Conservation (phyloP, 2,113 vertebrate species). For the Sylvietta virens region DNA sequence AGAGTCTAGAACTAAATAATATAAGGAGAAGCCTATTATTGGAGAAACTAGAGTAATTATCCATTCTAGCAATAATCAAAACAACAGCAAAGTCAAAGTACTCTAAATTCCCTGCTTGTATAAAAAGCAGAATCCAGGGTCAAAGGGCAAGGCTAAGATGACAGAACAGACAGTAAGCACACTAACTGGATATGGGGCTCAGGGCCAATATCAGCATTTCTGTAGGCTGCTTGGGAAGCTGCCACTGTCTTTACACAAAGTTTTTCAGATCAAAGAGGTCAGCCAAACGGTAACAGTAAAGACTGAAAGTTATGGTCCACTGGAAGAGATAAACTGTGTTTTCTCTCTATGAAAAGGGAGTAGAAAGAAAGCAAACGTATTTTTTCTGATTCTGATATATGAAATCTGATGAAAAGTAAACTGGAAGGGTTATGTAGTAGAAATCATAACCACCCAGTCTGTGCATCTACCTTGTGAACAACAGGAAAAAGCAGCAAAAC, state of each 20-base stretch:
- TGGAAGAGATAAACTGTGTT: neutral
- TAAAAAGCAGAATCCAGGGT: neutral
- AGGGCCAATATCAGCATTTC: neutral
- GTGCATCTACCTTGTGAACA: neutral
- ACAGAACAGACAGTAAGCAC: neutral
- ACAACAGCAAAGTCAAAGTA: neutral
- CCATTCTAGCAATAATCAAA: neutral
- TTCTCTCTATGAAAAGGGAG: neutral
- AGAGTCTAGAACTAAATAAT: neutral
- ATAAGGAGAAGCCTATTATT: neutral
- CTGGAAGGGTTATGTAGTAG: neutral
- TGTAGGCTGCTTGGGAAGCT: neutral
- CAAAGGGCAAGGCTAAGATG: neutral
- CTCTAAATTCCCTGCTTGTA: neutral
- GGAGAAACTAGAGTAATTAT: neutral
- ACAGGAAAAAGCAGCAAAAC: neutral
- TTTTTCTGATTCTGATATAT: neutral
- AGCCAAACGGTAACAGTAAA: neutral
- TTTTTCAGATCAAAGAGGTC: neutral
- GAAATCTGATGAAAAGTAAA: neutral
- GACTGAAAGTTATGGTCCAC: neutral
- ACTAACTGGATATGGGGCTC: neutral
- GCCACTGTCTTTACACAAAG: neutral
- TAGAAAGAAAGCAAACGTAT: neutral
- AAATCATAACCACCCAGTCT: neutral